These are phyloP conservation scores for Aphelenchoides bicaudatus DNA, from an alignment of 2,888 invertebrate species.

Conservation along the genomic window DNA sequence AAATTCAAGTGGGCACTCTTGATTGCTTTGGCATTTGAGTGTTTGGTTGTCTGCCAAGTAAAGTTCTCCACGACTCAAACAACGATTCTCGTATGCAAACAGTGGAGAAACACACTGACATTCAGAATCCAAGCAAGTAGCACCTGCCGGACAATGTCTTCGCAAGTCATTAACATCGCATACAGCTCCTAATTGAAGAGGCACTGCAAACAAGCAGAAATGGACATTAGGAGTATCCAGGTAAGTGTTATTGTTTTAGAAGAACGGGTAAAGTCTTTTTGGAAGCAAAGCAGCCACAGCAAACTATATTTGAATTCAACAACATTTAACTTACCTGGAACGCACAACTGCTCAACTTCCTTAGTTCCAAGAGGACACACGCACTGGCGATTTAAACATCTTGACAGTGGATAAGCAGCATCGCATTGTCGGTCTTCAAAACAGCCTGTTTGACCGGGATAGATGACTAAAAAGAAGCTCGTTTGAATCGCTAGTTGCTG, in stretches of 20 bases:
- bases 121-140: conserved; percentile 6
- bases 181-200: background rate
- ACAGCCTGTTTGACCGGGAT: conserved; percentile 60
- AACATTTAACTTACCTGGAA: conserved; percentile 49
- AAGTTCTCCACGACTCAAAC: conserved; percentile 34
- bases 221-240: background rate
- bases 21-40: too few species aligned
- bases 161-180: background rate
- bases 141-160: conserved; percentile 6
- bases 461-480: conserved; percentile 51
- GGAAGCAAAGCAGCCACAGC: conserved; percentile 13
- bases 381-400: conserved; percentile 54
- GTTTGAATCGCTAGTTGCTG: background rate
- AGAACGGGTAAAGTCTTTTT: background rate
- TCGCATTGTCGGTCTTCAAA: conserved; percentile 56
- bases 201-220: conserved; percentile 18
- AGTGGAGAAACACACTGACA: conserved; percentile 55
- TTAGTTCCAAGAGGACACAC: conserved; percentile 57
- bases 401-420: conserved; percentile 53
- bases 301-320: conserved; percentile 3
- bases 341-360: conserved; percentile 59
- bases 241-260: conserved; percentile 1
- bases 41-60: background rate
- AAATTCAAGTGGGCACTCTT: too few species aligned
- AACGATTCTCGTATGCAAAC: conserved; percentile 50